A percentile compares a stretch with the other conserved stretches of the same genome.
Conservation (phyloP, 2,888 invertebrate species). For the Habroteleia sp. region DNA sequence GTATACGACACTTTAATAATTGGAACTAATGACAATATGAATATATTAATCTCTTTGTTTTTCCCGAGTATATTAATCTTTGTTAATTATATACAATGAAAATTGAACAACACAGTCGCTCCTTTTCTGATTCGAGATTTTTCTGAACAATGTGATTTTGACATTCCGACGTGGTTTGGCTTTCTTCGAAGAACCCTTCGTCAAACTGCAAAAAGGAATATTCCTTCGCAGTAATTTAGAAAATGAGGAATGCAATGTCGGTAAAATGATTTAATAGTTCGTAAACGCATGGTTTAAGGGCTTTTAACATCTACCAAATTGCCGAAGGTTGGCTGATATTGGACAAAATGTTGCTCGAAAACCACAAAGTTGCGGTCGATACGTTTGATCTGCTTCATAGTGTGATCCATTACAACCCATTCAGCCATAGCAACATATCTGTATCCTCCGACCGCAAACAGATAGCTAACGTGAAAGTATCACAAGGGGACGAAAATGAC, state of each 20-base stretch:
- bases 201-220: slow-evolving; percentile 3
- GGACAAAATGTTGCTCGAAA: slow-evolving; percentile 68
- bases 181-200: not conserved
- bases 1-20: no score
- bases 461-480: slow-evolving; percentile 35
- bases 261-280: slow-evolving; percentile 61
- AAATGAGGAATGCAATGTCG: slow-evolving; percentile 22
- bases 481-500: slow-evolving; percentile 19
- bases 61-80: slow-evolving; percentile 1
- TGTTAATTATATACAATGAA: slow-evolving; percentile 5
- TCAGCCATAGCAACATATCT: slow-evolving; percentile 63
- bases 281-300: slow-evolving; percentile 36
- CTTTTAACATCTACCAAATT: slow-evolving; percentile 45
- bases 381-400: slow-evolving; percentile 71
- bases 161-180: no score
- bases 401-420: slow-evolving; percentile 66
- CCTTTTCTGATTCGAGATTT: slow-evolving; percentile 2
- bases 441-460: slow-evolving; percentile 54
- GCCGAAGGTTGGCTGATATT: slow-evolving; percentile 19
- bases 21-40: slow-evolving; percentile 15
- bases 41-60: slow-evolving; percentile 15
- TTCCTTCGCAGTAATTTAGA: slow-evolving; percentile 23
- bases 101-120: no score
- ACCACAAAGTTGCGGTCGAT: slow-evolving; percentile 74
- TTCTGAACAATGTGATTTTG: slow-evolving; percentile 1